Base-by-base conservation (phyloP, 2,113 vertebrate species). In the Engystomops pustulosus region DNA sequence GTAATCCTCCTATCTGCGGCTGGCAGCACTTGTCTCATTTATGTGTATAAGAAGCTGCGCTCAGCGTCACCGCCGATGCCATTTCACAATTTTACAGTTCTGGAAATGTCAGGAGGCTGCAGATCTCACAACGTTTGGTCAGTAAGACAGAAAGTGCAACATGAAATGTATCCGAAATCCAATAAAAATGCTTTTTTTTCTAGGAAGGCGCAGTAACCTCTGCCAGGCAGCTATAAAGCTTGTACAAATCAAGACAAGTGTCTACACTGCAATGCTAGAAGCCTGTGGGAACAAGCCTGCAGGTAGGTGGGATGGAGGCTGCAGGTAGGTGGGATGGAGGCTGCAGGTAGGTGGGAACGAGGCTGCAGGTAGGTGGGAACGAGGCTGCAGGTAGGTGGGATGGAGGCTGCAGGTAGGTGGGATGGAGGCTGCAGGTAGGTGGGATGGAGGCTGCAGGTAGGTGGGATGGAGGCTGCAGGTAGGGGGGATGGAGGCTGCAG, bases 71-170 rank as follows among this genome's bases (percentile, higher is more conserved):
- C 60, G 3, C 25, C 17, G 6, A 27, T 62, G 23, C 78, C 58
- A 45, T 47, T 79, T 45, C 36, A 49, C 27, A 47, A 80, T 67
- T 62, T 65, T 67, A 67, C 62, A 45, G 58, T 62, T 47, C 58
- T 80, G 58, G 18, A 80, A 80, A 80, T 80, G 78, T 80, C 78
- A 80, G 78, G 60, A 67, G 53, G 38, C 53, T 20, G 78, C 38
- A 30, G 36, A 67, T 80, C 36, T 23, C 58, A 12, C 38, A 67
- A 34, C 51, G 10, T 79, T 79, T 65, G 53, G 53, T 49, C 71
- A 74, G 23, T 32, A 17, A 65, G 78, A 67, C 14, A 67, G 60
- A 65, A 80, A 65, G 38, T 47, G 41, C 41, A 44, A 41, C 60
- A 45, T 80, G 58, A 67, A 80, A 65, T 67, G 60, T 44, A 27